These are phyloP conservation scores for Megaceryle torquata DNA, from an alignment of 2,113 vertebrate species.

Conservation along the genomic window DNA sequence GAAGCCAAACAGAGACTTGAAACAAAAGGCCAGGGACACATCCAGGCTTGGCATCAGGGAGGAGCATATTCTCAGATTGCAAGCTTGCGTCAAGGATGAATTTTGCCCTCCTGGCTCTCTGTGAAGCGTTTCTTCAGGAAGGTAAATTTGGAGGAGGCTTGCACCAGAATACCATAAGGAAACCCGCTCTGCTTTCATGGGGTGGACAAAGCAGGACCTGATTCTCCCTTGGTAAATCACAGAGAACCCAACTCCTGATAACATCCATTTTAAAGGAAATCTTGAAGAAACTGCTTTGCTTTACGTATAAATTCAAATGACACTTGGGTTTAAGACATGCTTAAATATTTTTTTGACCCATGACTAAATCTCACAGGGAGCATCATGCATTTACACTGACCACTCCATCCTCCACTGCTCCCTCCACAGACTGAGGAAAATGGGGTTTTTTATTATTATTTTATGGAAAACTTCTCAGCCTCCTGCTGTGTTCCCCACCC, in stretches of 20 bases:
- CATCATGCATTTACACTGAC: accelerated
- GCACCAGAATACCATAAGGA: background rate
- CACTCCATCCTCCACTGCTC: background rate
- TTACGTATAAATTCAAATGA: background rate
- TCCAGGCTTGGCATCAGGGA: background rate
- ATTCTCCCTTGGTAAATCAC: background rate
- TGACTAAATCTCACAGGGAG: background rate
- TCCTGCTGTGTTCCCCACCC: background rate
- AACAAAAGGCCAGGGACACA: background rate
- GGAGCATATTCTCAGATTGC: background rate
- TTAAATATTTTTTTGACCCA: accelerated
- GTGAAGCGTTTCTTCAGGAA: background rate
- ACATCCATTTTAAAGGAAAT: background rate
- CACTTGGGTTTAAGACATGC: background rate
- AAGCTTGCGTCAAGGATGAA: background rate
- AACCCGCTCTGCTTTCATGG: accelerated
- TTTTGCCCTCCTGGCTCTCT: background rate
- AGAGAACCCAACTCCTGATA: background rate
- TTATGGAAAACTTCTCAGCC: background rate
- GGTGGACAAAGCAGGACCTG: background rate
- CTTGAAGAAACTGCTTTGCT: background rate
- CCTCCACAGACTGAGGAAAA: background rate
- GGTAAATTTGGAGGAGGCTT: background rate
- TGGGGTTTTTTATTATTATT: too few species aligned
- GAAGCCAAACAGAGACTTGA: background rate